Percentiles rank a stretch among this genome's conserved stretches.
phyloP scores from a whole-genome alignment of 1,140 invertebrate genomes.

The Ooceraea biroi region DNA sequence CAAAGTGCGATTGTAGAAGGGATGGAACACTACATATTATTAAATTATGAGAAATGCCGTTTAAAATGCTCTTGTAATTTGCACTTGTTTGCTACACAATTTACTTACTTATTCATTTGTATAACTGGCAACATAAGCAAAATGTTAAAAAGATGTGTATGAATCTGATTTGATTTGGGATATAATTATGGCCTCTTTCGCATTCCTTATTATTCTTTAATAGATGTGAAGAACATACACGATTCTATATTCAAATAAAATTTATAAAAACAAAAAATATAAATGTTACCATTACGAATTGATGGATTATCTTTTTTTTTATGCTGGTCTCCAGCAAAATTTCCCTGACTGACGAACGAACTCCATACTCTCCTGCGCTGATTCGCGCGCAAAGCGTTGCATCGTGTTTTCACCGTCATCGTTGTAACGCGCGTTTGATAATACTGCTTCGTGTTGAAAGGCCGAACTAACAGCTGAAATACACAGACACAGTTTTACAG shows the following conservation, averaged over 20 bases:
- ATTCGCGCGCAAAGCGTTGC: conserved; percentile 81
- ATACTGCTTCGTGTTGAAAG: conserved; percentile 83
- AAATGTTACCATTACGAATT: not conserved
- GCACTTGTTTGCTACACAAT: not conserved
- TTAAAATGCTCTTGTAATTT: not conserved
- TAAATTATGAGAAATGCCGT: not conserved
- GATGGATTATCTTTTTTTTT: conserved; percentile 73
- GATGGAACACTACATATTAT: no score
- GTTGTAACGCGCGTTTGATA: conserved; percentile 76
- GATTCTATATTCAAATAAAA: not conserved
- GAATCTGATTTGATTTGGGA: not conserved
- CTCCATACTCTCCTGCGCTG: conserved; percentile 84
- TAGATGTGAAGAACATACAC: not conserved
- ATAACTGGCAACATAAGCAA: no score
- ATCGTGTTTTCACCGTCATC: conserved; percentile 76
- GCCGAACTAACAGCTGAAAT: conserved; percentile 83
- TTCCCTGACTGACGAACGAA: conserved; percentile 82
- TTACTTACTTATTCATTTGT: not conserved
- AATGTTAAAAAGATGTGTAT: not conserved
- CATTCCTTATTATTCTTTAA: not conserved
- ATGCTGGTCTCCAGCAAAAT: conserved; percentile 83
- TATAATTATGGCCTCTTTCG: not conserved
- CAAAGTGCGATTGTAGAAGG: no score
- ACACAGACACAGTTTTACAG: conserved; percentile 27
- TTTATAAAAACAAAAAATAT: conserved; percentile 9